phyloP scores from a whole-genome alignment of 2,888 invertebrate species.

The Rhagophthalmus giganteus region DNA sequence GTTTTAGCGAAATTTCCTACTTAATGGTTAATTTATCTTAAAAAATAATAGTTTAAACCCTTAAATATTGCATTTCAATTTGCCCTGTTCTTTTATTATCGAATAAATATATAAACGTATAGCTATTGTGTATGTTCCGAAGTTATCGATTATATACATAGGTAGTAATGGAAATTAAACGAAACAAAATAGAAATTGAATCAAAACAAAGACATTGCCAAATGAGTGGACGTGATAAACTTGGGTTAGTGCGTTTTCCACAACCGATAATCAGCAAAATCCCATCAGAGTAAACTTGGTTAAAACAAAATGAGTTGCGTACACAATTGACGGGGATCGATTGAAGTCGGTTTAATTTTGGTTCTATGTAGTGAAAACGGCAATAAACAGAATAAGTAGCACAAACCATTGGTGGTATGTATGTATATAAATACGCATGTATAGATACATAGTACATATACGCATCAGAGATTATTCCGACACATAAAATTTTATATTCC shows the following conservation, averaged over 20 bases:
- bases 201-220: slow-evolving; percentile 20
- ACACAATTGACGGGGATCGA: slow-evolving; percentile 27
- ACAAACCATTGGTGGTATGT: too few relatives aligned
- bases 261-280: slow-evolving; percentile 29
- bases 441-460: slow-evolving; percentile 2
- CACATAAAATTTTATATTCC: slow-evolving; percentile 27
- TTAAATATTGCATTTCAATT: not conserved
- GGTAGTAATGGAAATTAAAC: too few relatives aligned
- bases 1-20: too few relatives aligned
- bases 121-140: too few relatives aligned
- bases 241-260: slow-evolving; percentile 13
- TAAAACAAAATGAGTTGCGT: slow-evolving; percentile 31
- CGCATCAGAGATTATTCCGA: slow-evolving; percentile 23
- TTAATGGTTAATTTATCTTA: too few relatives aligned
- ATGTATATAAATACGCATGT: too few relatives aligned
- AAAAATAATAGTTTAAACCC: too few relatives aligned
- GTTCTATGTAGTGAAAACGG: slow-evolving; percentile 15
- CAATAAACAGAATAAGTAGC: slow-evolving; percentile 12
- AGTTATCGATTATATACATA: too few relatives aligned
- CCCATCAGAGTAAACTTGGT: slow-evolving; percentile 23
- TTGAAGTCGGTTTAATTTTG: slow-evolving; percentile 28
- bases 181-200: slow-evolving; percentile 23
- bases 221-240: slow-evolving; percentile 15
- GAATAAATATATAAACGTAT: too few relatives aligned
- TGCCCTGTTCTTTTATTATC: not conserved